phyloP scores from a whole-genome alignment of 2,797 vertebrate species.

The Tragelaphus oryx region DNA sequence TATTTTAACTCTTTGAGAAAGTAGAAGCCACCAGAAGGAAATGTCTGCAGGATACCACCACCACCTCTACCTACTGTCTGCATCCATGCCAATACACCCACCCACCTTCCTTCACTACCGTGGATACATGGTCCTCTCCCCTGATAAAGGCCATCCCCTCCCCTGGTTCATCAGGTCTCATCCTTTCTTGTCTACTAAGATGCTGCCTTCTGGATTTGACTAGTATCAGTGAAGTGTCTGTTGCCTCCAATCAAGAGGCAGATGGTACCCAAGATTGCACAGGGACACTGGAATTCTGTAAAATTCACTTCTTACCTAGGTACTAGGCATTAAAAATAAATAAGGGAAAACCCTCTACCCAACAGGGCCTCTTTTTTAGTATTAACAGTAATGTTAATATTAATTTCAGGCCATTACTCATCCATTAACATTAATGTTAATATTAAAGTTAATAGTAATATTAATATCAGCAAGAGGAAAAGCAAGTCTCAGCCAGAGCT shows the following conservation, averaged over 20 bases:
- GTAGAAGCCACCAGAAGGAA: neutral
- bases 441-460: neutral
- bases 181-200: neutral
- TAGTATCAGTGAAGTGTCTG: neutral
- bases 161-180: neutral
- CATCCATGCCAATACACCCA: too few species aligned
- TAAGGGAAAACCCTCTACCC: neutral
- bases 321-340: neutral
- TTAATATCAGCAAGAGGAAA: neutral
- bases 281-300: neutral
- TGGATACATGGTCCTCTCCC: neutral
- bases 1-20: neutral
- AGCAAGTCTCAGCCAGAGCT: neutral
- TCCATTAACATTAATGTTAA: neutral
- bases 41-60: too few species aligned
- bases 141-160: neutral
- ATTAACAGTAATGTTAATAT: neutral
- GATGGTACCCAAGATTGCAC: neutral
- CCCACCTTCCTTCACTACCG: neutral
- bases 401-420: neutral
- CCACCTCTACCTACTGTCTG: rapidly evolving
- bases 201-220: neutral
- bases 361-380: neutral
- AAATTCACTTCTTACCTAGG: neutral
- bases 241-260: neutral